These are phyloP conservation scores for Myotis vivesi DNA, from an alignment of 2,797 vertebrate species.

Conservation along the genomic window DNA sequence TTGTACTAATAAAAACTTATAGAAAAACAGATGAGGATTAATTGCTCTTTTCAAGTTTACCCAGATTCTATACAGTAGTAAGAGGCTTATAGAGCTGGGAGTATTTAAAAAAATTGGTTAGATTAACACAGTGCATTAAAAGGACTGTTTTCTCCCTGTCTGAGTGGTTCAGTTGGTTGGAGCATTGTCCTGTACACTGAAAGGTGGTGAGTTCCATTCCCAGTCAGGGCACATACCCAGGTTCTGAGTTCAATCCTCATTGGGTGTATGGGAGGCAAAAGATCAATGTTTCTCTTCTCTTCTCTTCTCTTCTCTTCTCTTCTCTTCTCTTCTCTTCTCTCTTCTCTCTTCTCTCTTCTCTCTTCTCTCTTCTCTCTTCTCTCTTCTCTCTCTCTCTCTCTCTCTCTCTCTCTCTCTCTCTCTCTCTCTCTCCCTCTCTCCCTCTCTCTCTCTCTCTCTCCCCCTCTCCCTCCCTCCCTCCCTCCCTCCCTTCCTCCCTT, in stretches of 20 bases:
- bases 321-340: no score
- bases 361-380: background rate
- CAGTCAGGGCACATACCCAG: background rate
- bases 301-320: background rate
- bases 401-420: background rate
- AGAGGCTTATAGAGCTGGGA: constrained; percentile 73
- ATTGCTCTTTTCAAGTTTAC: constrained; percentile 66
- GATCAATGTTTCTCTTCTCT: background rate
- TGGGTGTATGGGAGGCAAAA: background rate
- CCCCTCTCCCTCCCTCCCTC: background rate
- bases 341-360: background rate
- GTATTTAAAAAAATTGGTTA: constrained; percentile 71
- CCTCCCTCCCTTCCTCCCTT: no score
- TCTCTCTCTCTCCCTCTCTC: no score
- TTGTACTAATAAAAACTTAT: constrained; percentile 14
- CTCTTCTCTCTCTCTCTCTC: no score
- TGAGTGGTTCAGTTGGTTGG: background rate
- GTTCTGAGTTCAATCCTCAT: background rate
- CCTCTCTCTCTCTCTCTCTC: background rate
- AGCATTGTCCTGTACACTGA: background rate
- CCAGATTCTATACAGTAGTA: background rate
- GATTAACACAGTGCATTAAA: constrained; percentile 74
- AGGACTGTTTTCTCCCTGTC: background rate
- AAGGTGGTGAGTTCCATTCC: background rate
- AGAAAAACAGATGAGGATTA: constrained; percentile 54